A percentile compares a stretch with the other conserved stretches of the same genome.
These are phyloP conservation scores for Smutsia temminckii DNA, from an alignment of 2,797 vertebrate genomes.

Conservation along the genomic window DNA sequence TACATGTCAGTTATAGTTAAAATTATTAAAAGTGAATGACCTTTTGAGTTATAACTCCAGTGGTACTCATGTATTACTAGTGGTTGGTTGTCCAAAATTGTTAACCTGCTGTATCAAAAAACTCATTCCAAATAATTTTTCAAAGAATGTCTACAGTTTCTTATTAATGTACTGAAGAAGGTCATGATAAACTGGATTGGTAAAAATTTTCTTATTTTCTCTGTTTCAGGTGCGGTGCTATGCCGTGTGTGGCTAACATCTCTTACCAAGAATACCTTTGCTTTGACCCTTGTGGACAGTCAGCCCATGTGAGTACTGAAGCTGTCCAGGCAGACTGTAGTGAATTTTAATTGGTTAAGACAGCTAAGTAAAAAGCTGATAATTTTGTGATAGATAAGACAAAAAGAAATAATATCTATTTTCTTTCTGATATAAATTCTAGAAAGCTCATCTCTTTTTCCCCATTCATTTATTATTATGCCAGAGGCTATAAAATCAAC, in stretches of 20 bases:
- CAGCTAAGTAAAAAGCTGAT: background rate
- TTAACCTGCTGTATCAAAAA: background rate
- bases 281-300: background rate
- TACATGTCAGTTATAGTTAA: background rate
- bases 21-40: background rate
- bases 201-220: background rate
- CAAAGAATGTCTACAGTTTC: background rate
- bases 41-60: background rate
- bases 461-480: background rate
- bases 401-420: background rate
- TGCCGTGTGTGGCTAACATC: background rate
- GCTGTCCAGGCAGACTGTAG: background rate
- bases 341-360: background rate
- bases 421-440: background rate
- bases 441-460: background rate
- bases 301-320: slow-evolving; percentile 5
- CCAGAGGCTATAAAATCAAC: background rate
- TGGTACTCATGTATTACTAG: background rate
- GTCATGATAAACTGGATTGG: background rate
- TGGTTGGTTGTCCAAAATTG: background rate
- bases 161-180: background rate
- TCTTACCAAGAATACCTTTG: background rate
- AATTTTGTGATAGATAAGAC: background rate
- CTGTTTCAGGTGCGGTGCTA: background rate
- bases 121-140: background rate